Conservation (phyloP, 2,888 invertebrate genomes). For the Torymus tubicola region DNA sequence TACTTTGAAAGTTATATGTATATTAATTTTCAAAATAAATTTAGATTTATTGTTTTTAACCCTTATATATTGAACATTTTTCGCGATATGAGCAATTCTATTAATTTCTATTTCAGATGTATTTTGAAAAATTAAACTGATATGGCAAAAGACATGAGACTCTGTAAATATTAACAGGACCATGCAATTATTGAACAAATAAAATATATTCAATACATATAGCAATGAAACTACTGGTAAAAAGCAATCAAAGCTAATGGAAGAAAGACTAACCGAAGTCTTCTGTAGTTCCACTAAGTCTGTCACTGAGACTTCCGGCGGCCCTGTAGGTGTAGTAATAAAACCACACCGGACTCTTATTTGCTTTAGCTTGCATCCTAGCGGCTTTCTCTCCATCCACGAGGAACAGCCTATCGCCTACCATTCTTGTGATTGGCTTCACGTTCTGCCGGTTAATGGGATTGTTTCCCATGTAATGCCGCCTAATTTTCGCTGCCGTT, state of each 20-base stretch:
- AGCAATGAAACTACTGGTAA: neutral
- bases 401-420: constrained; percentile 82
- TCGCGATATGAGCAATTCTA: neutral
- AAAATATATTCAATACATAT: neutral
- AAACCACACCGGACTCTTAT: constrained; percentile 80
- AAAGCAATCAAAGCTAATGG: neutral
- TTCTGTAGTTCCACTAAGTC: constrained; percentile 77
- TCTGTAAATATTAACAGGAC: no score
- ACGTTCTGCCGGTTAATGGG: constrained; percentile 75
- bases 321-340: constrained; percentile 82
- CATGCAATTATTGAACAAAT: neutral
- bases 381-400: constrained; percentile 80
- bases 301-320: constrained; percentile 78
- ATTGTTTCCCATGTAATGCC: constrained; percentile 78
- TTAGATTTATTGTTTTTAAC: neutral
- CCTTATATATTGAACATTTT: constrained; percentile 5
- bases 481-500: constrained; percentile 78
- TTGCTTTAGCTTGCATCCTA: constrained; percentile 79
- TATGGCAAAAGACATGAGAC: no score
- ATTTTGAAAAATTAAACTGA: no score
- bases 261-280: constrained; percentile 78
- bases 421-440: constrained; percentile 76
- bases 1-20: no score
- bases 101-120: no score
- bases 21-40: no score